Percentiles rank a stretch among this genome's conserved stretches.
Evolutionary conservation across 2,888 invertebrate genomes (phyloP).

Genomic region (Agrotis exclamationis): DNA sequence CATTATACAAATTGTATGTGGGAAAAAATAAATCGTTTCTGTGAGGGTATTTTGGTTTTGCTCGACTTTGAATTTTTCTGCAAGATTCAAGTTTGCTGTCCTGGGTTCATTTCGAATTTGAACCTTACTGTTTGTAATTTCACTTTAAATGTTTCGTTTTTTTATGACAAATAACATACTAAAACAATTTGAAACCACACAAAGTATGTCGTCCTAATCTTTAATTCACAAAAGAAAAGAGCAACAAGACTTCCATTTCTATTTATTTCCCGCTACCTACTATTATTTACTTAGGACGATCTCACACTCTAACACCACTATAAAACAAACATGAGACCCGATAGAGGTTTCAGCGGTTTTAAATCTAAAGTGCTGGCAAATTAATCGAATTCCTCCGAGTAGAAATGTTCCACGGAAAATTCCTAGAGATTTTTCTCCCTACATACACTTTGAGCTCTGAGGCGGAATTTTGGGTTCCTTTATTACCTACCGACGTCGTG

Average conservation of each 20-base stretch:
- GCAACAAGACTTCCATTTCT: neutral
- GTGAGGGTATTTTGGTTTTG: neutral
- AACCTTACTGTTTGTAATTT: neutral
- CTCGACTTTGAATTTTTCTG: neutral
- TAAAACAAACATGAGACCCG: slow-evolving; percentile 49
- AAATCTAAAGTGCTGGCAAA: slow-evolving; percentile 64
- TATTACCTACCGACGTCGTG: slow-evolving; percentile 54
- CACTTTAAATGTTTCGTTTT: neutral
- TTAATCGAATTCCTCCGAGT: slow-evolving; percentile 66
- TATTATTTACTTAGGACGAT: slow-evolving; percentile 38
- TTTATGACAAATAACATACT: neutral
- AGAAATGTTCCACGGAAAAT: slow-evolving; percentile 59
- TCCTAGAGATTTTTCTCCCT: slow-evolving; percentile 57
- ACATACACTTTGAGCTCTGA: slow-evolving; percentile 54
- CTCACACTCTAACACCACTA: slow-evolving; percentile 27
- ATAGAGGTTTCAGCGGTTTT: slow-evolving; percentile 48
- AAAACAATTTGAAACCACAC: neutral
- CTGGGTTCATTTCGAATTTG: neutral
- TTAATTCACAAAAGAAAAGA: slow-evolving; percentile 14
- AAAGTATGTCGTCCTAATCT: neutral
- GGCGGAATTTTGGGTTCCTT: slow-evolving; percentile 53
- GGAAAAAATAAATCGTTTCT: slow-evolving; percentile 38
- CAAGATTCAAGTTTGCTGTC: neutral
- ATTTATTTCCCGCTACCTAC: slow-evolving; percentile 19
- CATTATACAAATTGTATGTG: slow-evolving; percentile 45